Conservation (phyloP, 1,140 invertebrate genomes). For the Drosophila melanica region DNA sequence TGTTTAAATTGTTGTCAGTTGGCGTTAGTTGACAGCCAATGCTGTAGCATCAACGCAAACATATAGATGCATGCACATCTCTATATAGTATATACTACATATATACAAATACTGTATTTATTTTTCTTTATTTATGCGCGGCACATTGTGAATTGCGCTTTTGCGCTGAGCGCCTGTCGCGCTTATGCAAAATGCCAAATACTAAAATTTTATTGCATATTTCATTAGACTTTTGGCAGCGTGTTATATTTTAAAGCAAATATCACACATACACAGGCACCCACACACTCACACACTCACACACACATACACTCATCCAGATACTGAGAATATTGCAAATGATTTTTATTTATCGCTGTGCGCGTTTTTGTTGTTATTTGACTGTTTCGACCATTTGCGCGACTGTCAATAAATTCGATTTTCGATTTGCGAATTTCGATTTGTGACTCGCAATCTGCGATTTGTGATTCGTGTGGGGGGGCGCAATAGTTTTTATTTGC, state of each 20-base stretch:
- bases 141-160: slow-evolving; percentile 66
- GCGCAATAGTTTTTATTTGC: slow-evolving; percentile 55
- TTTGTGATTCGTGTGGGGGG: slow-evolving; percentile 60
- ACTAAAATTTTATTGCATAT: slow-evolving; percentile 81
- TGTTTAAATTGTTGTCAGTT: slow-evolving; percentile 8
- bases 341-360: slow-evolving; percentile 53
- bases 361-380: slow-evolving; percentile 56
- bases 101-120: slow-evolving; percentile 43
- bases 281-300: slow-evolving; percentile 19
- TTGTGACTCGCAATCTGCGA: slow-evolving; percentile 40
- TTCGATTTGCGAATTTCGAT: slow-evolving; percentile 60
- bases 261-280: slow-evolving; percentile 22
- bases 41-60: no score
- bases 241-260: slow-evolving; percentile 73
- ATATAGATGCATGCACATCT: not conserved
- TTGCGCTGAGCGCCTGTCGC: slow-evolving; percentile 36
- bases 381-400: slow-evolving; percentile 69
- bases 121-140: slow-evolving; percentile 32
- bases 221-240: slow-evolving; percentile 75
- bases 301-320: slow-evolving; percentile 34
- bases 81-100: not conserved
- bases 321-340: slow-evolving; percentile 54
- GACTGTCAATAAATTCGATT: slow-evolving; percentile 80
- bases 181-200: slow-evolving; percentile 67
- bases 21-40: not conserved